phyloP scores from a whole-genome alignment of 2,113 vertebrate genomes.

The Muntiacus muntjak region DNA sequence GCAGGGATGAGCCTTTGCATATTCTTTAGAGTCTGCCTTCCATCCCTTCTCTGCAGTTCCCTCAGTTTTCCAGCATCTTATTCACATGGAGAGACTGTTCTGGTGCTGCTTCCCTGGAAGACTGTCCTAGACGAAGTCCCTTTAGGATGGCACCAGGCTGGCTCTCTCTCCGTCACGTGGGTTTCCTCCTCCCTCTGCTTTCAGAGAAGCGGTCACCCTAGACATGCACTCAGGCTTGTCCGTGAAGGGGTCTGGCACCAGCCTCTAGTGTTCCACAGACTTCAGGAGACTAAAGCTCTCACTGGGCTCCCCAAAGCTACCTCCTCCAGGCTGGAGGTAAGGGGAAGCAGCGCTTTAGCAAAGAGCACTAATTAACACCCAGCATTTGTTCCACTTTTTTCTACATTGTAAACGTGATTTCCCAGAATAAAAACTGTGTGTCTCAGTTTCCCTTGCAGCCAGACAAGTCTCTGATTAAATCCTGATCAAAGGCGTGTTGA shows the following conservation, averaged over 20 bases:
- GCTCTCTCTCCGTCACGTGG: background rate
- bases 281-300: background rate
- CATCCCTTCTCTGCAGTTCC: background rate
- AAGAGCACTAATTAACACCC: background rate
- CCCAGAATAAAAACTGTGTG: background rate
- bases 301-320: background rate
- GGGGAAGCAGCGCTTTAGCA: background rate
- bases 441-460: background rate
- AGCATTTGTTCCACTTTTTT: background rate
- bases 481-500: background rate
- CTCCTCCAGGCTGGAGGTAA: background rate
- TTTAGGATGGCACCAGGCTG: background rate
- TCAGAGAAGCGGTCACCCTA: background rate
- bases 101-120: background rate
- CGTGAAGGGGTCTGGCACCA: background rate
- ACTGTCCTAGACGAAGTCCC: background rate
- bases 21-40: background rate
- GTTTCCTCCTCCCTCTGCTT: background rate
- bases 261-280: background rate
- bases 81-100: background rate
- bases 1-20: background rate
- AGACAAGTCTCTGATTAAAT: background rate
- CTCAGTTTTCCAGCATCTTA: background rate
- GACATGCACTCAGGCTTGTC: background rate
- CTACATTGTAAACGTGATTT: background rate